These are phyloP conservation scores for Dendroctonus valens DNA, from an alignment of 1,140 invertebrate genomes.

Conservation along the genomic window DNA sequence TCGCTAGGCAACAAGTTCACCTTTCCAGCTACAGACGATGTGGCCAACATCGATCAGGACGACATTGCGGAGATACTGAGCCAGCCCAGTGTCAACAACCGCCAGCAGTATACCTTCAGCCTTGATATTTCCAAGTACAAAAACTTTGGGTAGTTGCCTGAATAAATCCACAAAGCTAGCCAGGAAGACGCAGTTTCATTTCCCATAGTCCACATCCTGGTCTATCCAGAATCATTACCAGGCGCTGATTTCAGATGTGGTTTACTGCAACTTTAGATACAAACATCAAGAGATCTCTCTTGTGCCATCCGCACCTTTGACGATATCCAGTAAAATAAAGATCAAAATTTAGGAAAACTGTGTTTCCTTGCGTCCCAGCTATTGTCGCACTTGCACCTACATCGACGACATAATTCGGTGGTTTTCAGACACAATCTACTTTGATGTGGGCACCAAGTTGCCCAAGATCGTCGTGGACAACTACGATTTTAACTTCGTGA, in stretches of 20 bases:
- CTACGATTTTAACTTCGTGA: slow-evolving; percentile 36
- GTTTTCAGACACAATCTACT: slow-evolving; percentile 34
- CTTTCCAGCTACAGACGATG: slow-evolving; percentile 21
- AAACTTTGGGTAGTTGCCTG: not conserved
- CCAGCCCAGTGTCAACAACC: slow-evolving; percentile 26
- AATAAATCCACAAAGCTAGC: too few species aligned
- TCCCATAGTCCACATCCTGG: too few species aligned
- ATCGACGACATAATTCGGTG: too few species aligned
- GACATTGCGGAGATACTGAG: slow-evolving; percentile 25
- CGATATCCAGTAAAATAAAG: not conserved
- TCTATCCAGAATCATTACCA: too few species aligned
- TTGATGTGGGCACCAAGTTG: slow-evolving; percentile 35
- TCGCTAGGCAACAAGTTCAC: slow-evolving; percentile 24
- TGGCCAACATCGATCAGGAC: slow-evolving; percentile 18
- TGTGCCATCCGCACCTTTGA: slow-evolving; percentile 9
- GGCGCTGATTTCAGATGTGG: too few species aligned
- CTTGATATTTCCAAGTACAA: slow-evolving; percentile 25
- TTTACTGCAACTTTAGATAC: too few species aligned
- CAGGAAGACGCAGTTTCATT: too few species aligned
- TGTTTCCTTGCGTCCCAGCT: too few species aligned
- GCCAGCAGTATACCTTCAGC: slow-evolving; percentile 29
- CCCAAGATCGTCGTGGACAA: slow-evolving; percentile 37
- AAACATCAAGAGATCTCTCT: too few species aligned
- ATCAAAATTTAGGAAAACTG: not conserved
- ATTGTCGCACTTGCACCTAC: too few species aligned